A percentile compares a stretch with the other conserved stretches of the same genome.
These are phyloP conservation scores for Pangasius larnaudii DNA, from an alignment of 2,797 vertebrate species.

Conservation along the genomic window DNA sequence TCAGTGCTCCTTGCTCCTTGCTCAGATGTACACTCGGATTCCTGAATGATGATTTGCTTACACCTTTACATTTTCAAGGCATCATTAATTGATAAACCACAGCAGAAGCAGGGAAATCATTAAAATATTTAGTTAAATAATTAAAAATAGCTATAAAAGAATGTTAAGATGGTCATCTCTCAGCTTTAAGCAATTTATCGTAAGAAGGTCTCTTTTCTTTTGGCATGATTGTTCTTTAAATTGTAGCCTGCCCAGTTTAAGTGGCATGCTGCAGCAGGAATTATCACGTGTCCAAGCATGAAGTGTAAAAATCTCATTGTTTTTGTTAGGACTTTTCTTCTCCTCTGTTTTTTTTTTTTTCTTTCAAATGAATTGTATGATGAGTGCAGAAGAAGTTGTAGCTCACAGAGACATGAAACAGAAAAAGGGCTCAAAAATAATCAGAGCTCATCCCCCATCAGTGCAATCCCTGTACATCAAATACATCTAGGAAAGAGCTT, in stretches of 20 bases:
- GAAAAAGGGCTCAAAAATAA: neutral
- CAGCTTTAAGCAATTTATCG: neutral
- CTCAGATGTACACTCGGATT: neutral
- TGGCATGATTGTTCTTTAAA: neutral
- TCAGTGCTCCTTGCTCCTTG: too few species aligned
- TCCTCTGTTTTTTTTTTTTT: neutral
- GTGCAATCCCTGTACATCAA: neutral
- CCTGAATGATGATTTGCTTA: neutral
- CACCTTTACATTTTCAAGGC: neutral
- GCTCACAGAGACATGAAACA: neutral
- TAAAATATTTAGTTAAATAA: neutral
- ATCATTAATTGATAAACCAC: neutral
- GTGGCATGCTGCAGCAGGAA: neutral
- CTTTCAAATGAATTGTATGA: neutral
- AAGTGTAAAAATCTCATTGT: neutral
- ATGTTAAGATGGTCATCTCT: neutral
- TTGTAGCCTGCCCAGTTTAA: neutral
- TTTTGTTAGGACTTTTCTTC: neutral
- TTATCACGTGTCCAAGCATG: neutral
- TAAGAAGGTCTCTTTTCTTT: neutral
- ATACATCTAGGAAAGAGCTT: neutral
- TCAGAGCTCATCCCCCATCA: neutral
- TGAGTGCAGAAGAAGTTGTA: neutral
- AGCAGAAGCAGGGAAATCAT: neutral
- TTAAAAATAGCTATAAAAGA: neutral